Percentiles rank a stretch among this genome's conserved stretches.
phyloP scores from a whole-genome alignment of 2,797 vertebrate genomes.

The Lutjanus campechanus region DNA sequence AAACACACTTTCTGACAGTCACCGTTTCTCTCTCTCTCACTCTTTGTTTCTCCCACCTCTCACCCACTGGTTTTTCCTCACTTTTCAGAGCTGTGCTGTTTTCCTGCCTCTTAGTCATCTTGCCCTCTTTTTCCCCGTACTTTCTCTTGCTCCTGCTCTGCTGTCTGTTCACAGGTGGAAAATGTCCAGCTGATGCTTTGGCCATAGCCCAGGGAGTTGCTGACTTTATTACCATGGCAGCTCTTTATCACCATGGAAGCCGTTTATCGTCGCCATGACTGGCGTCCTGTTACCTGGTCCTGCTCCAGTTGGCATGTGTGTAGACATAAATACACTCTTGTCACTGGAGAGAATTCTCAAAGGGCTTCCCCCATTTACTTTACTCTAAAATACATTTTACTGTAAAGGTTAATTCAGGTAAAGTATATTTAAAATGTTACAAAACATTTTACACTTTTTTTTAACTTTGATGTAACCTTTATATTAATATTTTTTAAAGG shows the following conservation, averaged over 20 bases:
- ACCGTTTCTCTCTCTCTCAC: background rate
- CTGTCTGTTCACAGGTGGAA: slow-evolving; percentile 58
- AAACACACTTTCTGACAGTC: slow-evolving; percentile 35
- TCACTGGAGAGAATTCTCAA: slow-evolving; percentile 2
- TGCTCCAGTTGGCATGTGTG: slow-evolving; percentile 47
- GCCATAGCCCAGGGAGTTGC: slow-evolving; percentile 38
- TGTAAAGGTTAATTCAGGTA: background rate
- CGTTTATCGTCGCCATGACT: background rate
- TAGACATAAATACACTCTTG: slow-evolving; percentile 9
- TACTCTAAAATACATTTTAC: background rate
- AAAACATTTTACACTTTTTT: slow-evolving; percentile 3
- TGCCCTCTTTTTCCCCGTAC: background rate
- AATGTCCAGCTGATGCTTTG: slow-evolving; percentile 58
- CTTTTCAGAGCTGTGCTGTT: slow-evolving; percentile 13
- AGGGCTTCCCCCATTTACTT: slow-evolving; percentile 31
- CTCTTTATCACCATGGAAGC: slow-evolving; percentile 52
- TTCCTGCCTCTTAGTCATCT: slow-evolving; percentile 17
- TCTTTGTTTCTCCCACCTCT: slow-evolving; percentile 12
- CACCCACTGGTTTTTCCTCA: background rate
- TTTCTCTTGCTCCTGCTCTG: background rate
- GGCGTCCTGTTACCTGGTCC: slow-evolving; percentile 44
- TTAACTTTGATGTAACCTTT: background rate
- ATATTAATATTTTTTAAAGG: background rate
- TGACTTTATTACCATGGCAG: slow-evolving; percentile 45
- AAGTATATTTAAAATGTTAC: background rate